Base-by-base conservation (phyloP, 1,140 invertebrate species). In the Trachymyrmex cornetzi region DNA sequence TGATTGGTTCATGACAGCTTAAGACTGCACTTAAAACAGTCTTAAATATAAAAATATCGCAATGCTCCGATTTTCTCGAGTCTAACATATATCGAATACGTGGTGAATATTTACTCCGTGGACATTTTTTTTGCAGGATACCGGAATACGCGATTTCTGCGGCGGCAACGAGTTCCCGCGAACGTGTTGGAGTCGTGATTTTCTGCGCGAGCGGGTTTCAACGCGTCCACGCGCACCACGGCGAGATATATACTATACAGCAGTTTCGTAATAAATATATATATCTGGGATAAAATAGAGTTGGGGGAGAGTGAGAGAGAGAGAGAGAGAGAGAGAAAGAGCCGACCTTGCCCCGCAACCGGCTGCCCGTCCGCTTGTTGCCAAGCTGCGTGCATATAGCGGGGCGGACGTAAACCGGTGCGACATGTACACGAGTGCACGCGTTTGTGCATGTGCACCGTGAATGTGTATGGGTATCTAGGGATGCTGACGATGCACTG, bases 321-420 rank as follows among this genome's bases (percentile, higher is more conserved):
- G 34, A 67, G 34, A 22, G 64, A 67, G 34, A 92, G 92, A 92
- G 19, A 38, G 64, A 44, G 19, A 50, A 7, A 50, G 92, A 91
- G 91, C 93, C 94, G 94, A 95, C 94, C 94, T 95, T 95, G 94
- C 93, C 94, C 94, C 93, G 94, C 92, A 93, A 94, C 92, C 93
- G 86, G 64, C 34, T 22, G 34, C 72, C 88, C 88, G 93, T 91
- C 92, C 90, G 94, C 93, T 94, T 94, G 94, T 94, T 95, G 94
- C 94, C 94, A 94, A 94, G 94, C 92, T 95, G 74, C 64, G 34
- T 94, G 93, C 94, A 92, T 94, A 94, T 94, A 94, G 87, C 87
- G 87, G 27, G 48, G n/a, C 79, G 63, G 63, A 86, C 74, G 75
- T 64, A 12, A 82, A 82, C 71, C 67, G 80, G 80, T 84, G 69